Evolutionary conservation across 2,113 vertebrate species (phyloP).

Genomic region (Verasper variegatus): DNA sequence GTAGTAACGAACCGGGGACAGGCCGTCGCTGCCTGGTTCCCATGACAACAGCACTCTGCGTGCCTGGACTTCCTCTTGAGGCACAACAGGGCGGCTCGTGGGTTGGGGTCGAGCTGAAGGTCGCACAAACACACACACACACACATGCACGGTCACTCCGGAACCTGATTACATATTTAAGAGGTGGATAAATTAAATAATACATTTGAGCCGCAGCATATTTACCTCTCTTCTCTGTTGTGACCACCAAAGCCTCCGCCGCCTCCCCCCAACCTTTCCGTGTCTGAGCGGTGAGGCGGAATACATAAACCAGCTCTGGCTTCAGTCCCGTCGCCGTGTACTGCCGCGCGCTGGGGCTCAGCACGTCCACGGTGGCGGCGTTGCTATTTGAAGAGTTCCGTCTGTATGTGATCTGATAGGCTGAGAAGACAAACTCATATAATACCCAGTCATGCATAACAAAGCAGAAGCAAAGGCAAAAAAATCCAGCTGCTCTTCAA

Average conservation of each 20-base stretch:
- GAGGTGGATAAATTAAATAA: slow-evolving; percentile 18
- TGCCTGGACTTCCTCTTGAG: slow-evolving; percentile 83
- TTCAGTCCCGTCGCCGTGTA: slow-evolving; percentile 89
- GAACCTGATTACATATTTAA: slow-evolving; percentile 23
- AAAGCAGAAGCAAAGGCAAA: not conserved
- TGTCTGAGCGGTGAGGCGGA: slow-evolving; percentile 93
- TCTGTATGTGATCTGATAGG: slow-evolving; percentile 93
- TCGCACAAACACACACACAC: slow-evolving; percentile 20
- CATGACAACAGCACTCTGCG: slow-evolving; percentile 92
- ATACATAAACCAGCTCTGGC: slow-evolving; percentile 92
- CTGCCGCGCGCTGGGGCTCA: slow-evolving; percentile 90
- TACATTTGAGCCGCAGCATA: slow-evolving; percentile 5
- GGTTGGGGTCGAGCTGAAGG: slow-evolving; percentile 91
- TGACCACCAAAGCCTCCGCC: slow-evolving; percentile 94
- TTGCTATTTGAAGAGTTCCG: slow-evolving; percentile 88
- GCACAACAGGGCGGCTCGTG: slow-evolving; percentile 88
- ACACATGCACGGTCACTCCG: not conserved
- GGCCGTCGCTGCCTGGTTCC: slow-evolving; percentile 96
- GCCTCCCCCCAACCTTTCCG: slow-evolving; percentile 97
- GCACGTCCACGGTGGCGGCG: slow-evolving; percentile 87
- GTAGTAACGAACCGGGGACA: slow-evolving; percentile 95
- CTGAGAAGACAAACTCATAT: slow-evolving; percentile 69
- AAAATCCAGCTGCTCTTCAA: not conserved
- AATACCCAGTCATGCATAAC: not conserved
- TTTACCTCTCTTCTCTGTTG: slow-evolving; percentile 96